These are phyloP conservation scores for Mesochorus sp. DNA, from an alignment of 2,888 invertebrate species.

Conservation along the genomic window DNA sequence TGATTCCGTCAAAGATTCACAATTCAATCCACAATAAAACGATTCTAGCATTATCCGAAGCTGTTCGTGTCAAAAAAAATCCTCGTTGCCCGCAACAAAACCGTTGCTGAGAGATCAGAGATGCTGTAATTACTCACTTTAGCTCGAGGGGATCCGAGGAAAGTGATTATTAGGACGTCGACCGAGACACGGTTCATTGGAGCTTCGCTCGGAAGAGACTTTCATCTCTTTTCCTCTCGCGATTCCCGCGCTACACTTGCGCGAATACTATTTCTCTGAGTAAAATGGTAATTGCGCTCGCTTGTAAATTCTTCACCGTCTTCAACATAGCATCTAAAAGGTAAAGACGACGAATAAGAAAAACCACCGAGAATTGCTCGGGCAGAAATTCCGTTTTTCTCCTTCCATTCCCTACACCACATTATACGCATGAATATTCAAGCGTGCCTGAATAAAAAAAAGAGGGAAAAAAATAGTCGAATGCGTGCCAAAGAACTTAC, in stretches of 20 bases:
- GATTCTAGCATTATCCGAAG: no score
- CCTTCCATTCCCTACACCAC: background rate
- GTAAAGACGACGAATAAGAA: background rate
- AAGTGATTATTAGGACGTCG: slow-evolving; percentile 52
- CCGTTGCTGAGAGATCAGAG: slow-evolving; percentile 13
- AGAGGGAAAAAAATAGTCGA: background rate
- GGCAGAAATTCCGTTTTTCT: background rate
- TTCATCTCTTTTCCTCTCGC: slow-evolving; percentile 21
- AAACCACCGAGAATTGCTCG: background rate
- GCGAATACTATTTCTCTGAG: background rate
- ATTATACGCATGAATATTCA: slow-evolving; percentile 32
- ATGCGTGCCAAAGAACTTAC: background rate
- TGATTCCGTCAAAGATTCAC: no score
- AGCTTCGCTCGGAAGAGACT: slow-evolving; percentile 15
- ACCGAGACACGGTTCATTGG: slow-evolving; percentile 51
- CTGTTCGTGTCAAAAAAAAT: background rate
- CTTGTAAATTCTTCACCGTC: background rate
- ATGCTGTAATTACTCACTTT: slow-evolving; percentile 16
- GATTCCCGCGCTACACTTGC: background rate
- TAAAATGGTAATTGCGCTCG: slow-evolving; percentile 16
- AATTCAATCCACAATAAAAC: no score
- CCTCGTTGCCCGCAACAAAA: background rate
- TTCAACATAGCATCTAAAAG: background rate
- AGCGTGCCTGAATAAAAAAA: background rate
- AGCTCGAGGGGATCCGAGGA: slow-evolving; percentile 17